These are phyloP conservation scores for Halictus quadricinctus DNA, from an alignment of 2,888 invertebrate genomes.

Conservation along the genomic window DNA sequence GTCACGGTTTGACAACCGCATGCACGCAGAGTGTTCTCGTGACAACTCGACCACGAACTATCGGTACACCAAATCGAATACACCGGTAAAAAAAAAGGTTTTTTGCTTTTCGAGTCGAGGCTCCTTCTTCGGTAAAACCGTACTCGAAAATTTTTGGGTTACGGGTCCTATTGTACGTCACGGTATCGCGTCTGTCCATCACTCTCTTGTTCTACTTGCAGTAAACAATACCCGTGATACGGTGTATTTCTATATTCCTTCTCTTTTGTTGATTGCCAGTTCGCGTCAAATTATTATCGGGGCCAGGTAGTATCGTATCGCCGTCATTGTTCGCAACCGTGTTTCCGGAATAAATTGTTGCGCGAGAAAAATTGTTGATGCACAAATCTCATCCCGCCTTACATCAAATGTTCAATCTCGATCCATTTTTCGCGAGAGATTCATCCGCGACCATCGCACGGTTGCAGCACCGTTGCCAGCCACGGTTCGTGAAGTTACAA, in stretches of 20 bases:
- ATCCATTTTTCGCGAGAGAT: neutral
- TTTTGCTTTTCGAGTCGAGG: neutral
- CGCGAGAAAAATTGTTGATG: neutral
- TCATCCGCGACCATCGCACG: neutral
- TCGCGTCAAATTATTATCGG: neutral
- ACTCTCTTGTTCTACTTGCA: conserved; percentile 2
- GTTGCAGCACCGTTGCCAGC: neutral
- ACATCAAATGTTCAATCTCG: neutral
- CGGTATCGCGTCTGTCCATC: conserved; percentile 3
- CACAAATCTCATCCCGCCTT: neutral
- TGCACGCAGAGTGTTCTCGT: neutral
- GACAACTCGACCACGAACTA: neutral
- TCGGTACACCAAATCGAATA: neutral
- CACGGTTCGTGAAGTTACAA: neutral
- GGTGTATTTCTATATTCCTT: neutral
- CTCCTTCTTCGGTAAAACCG: neutral
- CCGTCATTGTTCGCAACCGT: neutral
- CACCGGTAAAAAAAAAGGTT: neutral
- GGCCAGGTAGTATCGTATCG: neutral
- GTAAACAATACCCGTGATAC: conserved; percentile 1
- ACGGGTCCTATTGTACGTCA: neutral
- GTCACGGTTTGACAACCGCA: neutral
- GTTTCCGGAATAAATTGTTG: neutral
- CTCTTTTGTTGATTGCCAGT: conserved; percentile 5
- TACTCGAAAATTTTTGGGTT: conserved; percentile 11